These are phyloP conservation scores for Aramus guarauna DNA, from an alignment of 2,113 vertebrate species.

Conservation along the genomic window DNA sequence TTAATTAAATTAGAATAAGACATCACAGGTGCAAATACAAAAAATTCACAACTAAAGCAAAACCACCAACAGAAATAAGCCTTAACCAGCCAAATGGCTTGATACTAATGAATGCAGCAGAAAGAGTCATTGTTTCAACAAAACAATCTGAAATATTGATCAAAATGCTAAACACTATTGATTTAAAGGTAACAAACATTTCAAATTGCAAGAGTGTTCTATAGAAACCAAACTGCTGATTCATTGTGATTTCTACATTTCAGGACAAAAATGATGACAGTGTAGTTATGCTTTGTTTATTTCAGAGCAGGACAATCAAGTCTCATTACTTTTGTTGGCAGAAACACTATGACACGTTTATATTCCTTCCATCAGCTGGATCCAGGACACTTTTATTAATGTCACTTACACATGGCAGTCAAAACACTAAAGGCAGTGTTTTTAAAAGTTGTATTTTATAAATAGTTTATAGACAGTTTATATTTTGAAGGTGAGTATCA, in stretches of 20 bases:
- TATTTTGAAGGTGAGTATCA: neutral
- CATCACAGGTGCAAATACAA: neutral
- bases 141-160: constrained; percentile 16
- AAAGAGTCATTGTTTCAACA: neutral
- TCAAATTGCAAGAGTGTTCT: neutral
- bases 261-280: neutral
- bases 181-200: neutral
- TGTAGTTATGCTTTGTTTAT: neutral
- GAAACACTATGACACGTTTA: neutral
- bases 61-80: neutral
- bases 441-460: neutral
- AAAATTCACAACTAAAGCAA: neutral
- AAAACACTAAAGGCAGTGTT: neutral
- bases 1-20: neutral
- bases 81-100: neutral
- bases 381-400: neutral
- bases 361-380: neutral
- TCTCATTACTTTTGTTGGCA: neutral
- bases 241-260: neutral
- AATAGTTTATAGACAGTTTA: neutral
- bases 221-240: neutral
- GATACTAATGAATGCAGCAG: neutral
- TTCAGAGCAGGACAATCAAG: neutral
- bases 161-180: neutral
- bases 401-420: neutral